Evolutionary conservation across 2,113 vertebrate species (phyloP), one percentile per base, ranked within the genome.

Genomic region (Vireo altiloquus): DNA sequence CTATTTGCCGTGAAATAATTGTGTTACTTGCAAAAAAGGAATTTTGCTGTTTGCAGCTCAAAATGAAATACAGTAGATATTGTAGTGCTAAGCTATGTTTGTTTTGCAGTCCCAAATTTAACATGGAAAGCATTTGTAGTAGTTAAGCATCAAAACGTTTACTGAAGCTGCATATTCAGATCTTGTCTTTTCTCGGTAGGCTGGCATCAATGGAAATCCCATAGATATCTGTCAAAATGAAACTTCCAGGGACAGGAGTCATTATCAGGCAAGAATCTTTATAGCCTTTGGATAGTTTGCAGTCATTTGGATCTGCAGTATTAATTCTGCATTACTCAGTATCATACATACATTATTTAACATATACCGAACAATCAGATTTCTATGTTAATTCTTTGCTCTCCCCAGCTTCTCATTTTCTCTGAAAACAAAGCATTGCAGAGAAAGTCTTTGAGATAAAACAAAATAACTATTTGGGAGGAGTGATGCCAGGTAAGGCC

Each of bases 151-250:
- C 81, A 95, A 95, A 95, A 92, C 47, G 30, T 95, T 95, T 87
- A 57, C 13, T 33, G 89, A 93, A 94, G 60, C 87, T 81, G 49
- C 85, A 56, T 76, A 78, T 95, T 95, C 65, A 94, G 79, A 78
- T 94, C 40, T 47, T 92, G 42, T 92, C 86, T 95, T 95, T 92
- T 42, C 90, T 94, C 89, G n/a, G 66, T 84, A 91, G 95, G 87
- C 74, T 90, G 74, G 63, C 95, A 94, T 94, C 91, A 93, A 19
- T 92, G 57, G 77, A 89, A 97, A 82, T 95, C 47, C 89, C 85
- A 31, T 10, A 76, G 94, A 91, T 93, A 97, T 94, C 94, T 85
- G 95, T 97, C 94, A 97, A 95, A 97, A 94, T 90, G 57, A 96
- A 96, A 88, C 61, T 96, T 96, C 75, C 87, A 96, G 96, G 94